Base-by-base conservation (phyloP, 1,140 invertebrate species). In the Cotesia vestalis region DNA sequence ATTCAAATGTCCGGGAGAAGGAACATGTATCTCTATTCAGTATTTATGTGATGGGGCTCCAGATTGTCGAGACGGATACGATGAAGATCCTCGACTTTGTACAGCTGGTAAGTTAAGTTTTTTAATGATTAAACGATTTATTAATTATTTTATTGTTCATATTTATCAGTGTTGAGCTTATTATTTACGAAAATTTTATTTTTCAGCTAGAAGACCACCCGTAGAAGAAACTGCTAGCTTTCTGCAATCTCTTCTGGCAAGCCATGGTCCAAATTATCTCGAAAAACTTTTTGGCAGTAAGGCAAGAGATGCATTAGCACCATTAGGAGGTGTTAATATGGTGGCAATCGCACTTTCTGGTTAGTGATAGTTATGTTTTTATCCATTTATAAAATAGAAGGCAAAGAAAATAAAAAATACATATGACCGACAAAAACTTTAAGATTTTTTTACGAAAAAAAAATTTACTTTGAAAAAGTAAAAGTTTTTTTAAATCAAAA, bases 161-260 rank as follows among this genome's bases (percentile, higher is more conserved):
- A 40, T 4, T 36, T 64, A 64, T 5, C 17, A 4, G 35, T 36
- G 2, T 14, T 34, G 53, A 68, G 27, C 5, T 74, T 1, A 35
- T 38, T 52, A 53, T 63, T 38, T 27, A 46, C 34, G 12, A 36
- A 63, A 14, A 34, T 60, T 55, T 27, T 40, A 20, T 62, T 51
- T 55, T 52, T 55, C 87, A 97, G 96, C 96, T n/a, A 97, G 97
- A 85, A 89, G 96, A 80, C 96, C 96, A 75, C 96, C 96, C 40
- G 96, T 98, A 8, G 96, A 98, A 85, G 96, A 98, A 84, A 98
- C 96, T 4, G 94, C 95, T 35, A 96, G 95, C 75, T 98, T 98
- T 86, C 87, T 98, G 67, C 95, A 98, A 81, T 96, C 95, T 6
- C 88, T 98, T 71, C 87, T 98, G 71, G 94, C 94, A 17, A 96